Conservation (phyloP, 2,113 vertebrate species). For the Sylvilagus bachmani region DNA sequence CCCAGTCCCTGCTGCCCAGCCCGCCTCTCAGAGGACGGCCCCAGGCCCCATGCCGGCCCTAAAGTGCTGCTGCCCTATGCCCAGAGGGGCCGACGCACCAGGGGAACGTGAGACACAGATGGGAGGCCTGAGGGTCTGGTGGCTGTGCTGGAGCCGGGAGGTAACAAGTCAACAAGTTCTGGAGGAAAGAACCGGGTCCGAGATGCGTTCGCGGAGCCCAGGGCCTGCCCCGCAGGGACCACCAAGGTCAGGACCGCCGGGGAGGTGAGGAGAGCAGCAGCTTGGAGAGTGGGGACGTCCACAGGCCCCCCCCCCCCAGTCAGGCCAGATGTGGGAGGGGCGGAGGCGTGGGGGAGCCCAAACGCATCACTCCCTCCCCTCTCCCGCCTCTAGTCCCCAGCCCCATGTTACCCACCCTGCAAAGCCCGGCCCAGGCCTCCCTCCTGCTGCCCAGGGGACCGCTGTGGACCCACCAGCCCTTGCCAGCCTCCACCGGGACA, state of each 20-base stretch:
- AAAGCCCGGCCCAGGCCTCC: not conserved
- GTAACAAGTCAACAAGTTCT: not conserved
- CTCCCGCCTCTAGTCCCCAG: not conserved
- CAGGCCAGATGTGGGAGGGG: not conserved
- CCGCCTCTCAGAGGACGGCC: too few relatives aligned
- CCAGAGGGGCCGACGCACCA: accelerated
- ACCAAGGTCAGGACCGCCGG: not conserved
- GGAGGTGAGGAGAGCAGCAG: accelerated
- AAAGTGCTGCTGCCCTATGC: not conserved
- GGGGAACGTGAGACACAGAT: too few relatives aligned
- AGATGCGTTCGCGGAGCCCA: not conserved
- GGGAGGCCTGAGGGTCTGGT: not conserved
- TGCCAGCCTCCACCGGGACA: too few relatives aligned
- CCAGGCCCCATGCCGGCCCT: too few relatives aligned
- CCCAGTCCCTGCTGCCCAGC: too few relatives aligned
- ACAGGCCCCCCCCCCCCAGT: too few relatives aligned
- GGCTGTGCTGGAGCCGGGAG: not conserved
- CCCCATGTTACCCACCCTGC: not conserved
- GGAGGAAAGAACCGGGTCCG: not conserved
- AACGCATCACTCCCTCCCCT: not conserved
- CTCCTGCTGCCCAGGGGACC: not conserved
- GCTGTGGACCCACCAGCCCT: too few relatives aligned
- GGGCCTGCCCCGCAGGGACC: not conserved
- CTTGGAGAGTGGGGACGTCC: not conserved
- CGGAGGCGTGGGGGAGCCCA: not conserved